Evolutionary conservation across 2,113 vertebrate genomes (phyloP).

Genomic region (Trogon melanurus): DNA sequence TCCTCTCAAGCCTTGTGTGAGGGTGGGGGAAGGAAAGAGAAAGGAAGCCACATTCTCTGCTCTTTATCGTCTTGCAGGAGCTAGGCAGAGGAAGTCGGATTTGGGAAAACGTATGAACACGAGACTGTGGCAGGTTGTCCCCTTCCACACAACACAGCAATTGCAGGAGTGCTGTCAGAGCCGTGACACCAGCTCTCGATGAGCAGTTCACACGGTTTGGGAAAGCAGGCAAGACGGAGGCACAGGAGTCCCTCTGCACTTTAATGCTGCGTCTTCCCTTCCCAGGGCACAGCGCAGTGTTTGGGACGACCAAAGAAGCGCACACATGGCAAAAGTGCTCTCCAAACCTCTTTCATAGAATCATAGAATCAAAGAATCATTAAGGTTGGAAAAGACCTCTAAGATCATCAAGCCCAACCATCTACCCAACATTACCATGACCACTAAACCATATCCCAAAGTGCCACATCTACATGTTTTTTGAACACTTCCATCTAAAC

Average conservation of each 20-base stretch:
- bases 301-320: neutral
- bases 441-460: too few species aligned
- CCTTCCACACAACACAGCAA: neutral
- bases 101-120: neutral
- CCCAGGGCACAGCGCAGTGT: rapidly evolving
- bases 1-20: neutral
- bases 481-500: too few species aligned
- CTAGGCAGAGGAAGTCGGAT: neutral
- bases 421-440: too few species aligned
- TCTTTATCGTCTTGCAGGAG: neutral
- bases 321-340: neutral
- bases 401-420: too few species aligned
- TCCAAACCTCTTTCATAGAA: neutral
- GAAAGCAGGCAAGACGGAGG: rapidly evolving
- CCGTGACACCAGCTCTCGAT: rapidly evolving
- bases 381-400: too few species aligned
- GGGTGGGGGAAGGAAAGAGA: neutral
- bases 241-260: neutral
- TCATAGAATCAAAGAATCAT: too few species aligned
- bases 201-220: neutral
- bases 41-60: neutral
- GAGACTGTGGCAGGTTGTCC: neutral
- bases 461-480: too few species aligned
- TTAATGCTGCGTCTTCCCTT: neutral
- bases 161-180: neutral